Base-by-base conservation (phyloP, 2,113 vertebrate genomes). In the Prietella phreatophila region DNA sequence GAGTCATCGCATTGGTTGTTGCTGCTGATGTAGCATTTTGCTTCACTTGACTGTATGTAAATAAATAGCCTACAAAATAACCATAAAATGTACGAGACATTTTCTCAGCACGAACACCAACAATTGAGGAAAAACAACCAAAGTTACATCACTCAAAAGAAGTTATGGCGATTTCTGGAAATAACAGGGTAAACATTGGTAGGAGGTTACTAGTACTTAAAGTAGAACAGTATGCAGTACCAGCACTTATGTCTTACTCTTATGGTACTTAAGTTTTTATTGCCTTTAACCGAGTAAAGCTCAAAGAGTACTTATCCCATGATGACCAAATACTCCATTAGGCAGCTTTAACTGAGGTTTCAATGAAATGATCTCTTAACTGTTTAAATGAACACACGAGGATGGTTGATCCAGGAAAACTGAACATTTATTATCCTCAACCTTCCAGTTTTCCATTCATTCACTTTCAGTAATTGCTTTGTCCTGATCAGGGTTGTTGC, bases 31-130 rank as follows among this genome's bases (percentile, higher is more conserved):
- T 88, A 56, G 92, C 92, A 86, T 92, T 93, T 50, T 91, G 93
- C 14, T 89, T 93, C 4, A 92, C 92, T 69, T 92, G 92, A 88
- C 93, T 94, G 80, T 93, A 94, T 30, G 93, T 93, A 89, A 95
- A 95, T 76, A 96, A 89, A 71, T 93, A 93, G 83, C 94, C 95
- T 96, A 69, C 39, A 73, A 65, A 20, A 76, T 27, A 63, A 33
- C 47, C 7, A 50, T 42, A 86, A 85, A 85, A 86, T 55, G 47
- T 5, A 82, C 79, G 42, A 25, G 2, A 55, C n/a, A 67, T 58
- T 7, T 73, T 58, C 15, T 85, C 55, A 76, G 22, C 53, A 39
- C 14, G 33, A 75, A 5, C 13, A 25, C 6, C 36, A 76, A 36
- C 5, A 89, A 47, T 11, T 20, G 60, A 30, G 39, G 39, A 73